Base-by-base conservation (phyloP, 2,888 invertebrate species). In the Dryomyza anilis region DNA sequence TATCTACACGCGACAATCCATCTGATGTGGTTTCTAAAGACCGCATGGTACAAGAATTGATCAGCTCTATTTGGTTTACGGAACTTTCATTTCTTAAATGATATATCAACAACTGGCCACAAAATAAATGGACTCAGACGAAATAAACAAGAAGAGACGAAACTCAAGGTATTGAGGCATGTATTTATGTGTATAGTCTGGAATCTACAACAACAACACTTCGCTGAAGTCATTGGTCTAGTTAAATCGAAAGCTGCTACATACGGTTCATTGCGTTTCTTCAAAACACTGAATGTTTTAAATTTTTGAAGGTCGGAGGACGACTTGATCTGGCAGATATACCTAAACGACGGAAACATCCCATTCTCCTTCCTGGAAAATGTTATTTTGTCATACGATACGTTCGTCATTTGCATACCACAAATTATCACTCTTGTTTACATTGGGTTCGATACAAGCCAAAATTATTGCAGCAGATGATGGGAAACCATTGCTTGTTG, bases 231-330 rank as follows among this genome's bases (percentile, higher is more conserved):
- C 21, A 66, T 68, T 55, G 30, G 30, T 8, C 25, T 45, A 23
- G 12, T 65, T 5, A 30, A 63, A 14, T 16, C 19, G 46, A 30
- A 50, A 21, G 3, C 10, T 12, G 8, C 19, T 8, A 19, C n/a
- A 16, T 56, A n/a, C 16, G 63, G 39, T 5, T 4, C 33, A 36
- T 3, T 56, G 19, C 64, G 58, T 12, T n/a, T n/a, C n/a, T n/a
- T 1, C 58, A 68, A 12, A 48, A 12, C 3, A 43, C 64, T 12
- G 8, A 19, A 29, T 64, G 67, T 10, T 67, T 64, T 14, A 53
- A 27, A 12, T 21, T 66, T 10, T 36, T 67, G 0, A 69, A 67
- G 25, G 70, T 66, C 3, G 70, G 67, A n/a, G 66, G 68, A 2
- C 48, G 66, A 0, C 45, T 66, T 10, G 64, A 65, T 21, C 45